These are phyloP conservation scores for Conops quadrifasciatus DNA, from an alignment of 2,888 invertebrate species.

Conservation along the genomic window DNA sequence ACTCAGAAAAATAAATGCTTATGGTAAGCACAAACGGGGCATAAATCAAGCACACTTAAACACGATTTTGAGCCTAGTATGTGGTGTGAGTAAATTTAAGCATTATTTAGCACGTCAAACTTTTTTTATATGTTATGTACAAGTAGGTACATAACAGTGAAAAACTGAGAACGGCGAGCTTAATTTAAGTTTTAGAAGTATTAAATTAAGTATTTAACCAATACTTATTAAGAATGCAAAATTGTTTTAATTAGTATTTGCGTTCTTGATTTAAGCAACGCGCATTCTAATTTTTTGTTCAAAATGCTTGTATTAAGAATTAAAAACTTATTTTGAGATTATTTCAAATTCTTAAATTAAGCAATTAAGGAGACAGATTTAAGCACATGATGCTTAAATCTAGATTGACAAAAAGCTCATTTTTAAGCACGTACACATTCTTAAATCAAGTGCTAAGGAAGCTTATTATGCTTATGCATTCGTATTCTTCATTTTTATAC, in stretches of 20 bases:
- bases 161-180: too few species aligned
- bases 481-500: too few species aligned
- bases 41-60: background rate
- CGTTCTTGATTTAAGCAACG: background rate
- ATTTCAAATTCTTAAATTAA: background rate
- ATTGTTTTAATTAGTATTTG: too few species aligned
- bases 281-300: too few species aligned
- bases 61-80: background rate
- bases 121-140: too few species aligned
- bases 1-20: too few species aligned
- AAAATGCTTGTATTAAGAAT: background rate
- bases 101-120: background rate
- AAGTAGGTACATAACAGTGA: too few species aligned
- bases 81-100: background rate
- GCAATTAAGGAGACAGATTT: background rate
- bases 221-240: too few species aligned
- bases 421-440: background rate
- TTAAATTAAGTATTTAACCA: too few species aligned
- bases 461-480: background rate
- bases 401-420: background rate
- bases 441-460: background rate
- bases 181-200: too few species aligned
- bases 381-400: background rate
- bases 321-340: background rate
- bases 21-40: too few species aligned